These are phyloP conservation scores for Crax fasciolata DNA, from an alignment of 2,797 vertebrate species.

Conservation along the genomic window DNA sequence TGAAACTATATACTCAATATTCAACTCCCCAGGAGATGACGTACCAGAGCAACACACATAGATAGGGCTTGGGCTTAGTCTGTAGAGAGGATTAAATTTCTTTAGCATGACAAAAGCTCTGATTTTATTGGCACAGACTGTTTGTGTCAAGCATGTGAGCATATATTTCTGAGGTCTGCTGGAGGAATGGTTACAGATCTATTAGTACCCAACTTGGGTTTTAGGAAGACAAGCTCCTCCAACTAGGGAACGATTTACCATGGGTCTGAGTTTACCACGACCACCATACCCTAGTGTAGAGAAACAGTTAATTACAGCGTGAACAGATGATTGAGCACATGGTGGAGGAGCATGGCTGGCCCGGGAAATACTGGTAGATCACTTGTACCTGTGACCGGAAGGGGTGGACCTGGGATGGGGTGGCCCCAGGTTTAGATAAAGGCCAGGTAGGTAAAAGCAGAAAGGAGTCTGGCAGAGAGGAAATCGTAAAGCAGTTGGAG, in stretches of 20 bases:
- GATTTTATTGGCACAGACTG: constrained; percentile 55
- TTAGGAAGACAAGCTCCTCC: not conserved
- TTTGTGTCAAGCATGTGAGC: constrained; percentile 67
- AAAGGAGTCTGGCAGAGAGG: too few relatives aligned
- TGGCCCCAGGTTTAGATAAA: too few relatives aligned
- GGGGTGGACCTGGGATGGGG: too few relatives aligned
- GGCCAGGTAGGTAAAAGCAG: too few relatives aligned
- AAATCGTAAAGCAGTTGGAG: too few relatives aligned
- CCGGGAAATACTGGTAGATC: too few relatives aligned
- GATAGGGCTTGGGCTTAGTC: constrained; percentile 31
- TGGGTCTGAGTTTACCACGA: not conserved
- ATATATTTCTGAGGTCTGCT: constrained; percentile 49
- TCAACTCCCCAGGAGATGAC: constrained; percentile 32
- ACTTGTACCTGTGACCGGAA: too few relatives aligned
- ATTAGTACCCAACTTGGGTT: constrained; percentile 33
- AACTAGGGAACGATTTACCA: not conserved
- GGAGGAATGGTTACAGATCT: constrained; percentile 43
- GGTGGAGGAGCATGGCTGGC: too few relatives aligned
- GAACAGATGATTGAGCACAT: too few relatives aligned
- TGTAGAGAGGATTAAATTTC: constrained; percentile 50
- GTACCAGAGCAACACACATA: constrained; percentile 38
- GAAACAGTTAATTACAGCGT: too few relatives aligned
- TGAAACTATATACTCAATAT: constrained; percentile 39
- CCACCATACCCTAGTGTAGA: not conserved
- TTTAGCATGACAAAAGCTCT: constrained; percentile 54